Base-by-base conservation (phyloP, 2,113 vertebrate genomes). In the Forbesichthys agassizii region DNA sequence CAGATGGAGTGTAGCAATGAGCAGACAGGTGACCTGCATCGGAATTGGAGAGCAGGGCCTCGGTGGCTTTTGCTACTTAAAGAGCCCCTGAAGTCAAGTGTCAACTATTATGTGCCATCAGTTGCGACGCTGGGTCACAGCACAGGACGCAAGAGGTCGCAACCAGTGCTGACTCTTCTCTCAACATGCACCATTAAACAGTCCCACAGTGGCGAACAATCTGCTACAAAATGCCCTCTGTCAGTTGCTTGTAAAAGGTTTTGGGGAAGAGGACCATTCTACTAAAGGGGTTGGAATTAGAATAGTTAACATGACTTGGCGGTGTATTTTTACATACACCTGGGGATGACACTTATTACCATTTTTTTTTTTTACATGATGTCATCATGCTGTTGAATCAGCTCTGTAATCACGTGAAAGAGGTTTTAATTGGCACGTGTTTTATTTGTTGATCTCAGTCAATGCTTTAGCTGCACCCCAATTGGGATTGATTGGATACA, bases 361-460 rank as follows among this genome's bases (percentile, higher is more conserved):
- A 16, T 82, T 27, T 27, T 27, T 27, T 27, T 27, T 27, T 27
- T 85, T 75, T 80, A 83, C 57, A 78, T 83, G 64, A 80, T 89
- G 86, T 77, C 76, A 73, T 73, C 62, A 86, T 90, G 85, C 79
- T 91, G 89, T 88, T 94, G 93, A 93, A 94, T 93, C 90, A 92
- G 73, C 87, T 90, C 92, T 91, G 85, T 92, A 93, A 96, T 95
- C 92, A 94, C 90, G 86, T 81, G 84, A 88, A 88, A 84, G 91
- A 82, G 92, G 84, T 93, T 92, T 91, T 93, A 88, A 94, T 91
- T 92, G 89, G 86, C 83, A 48, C 83, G 70, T 84, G 92, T 92
- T 94, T 89, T 93, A 92, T 86, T 90, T 81, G 20, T 93, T 92
- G 93, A 93, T 94, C 89, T 90, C 86, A 84, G 87, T 82, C 80